phyloP scores from a whole-genome alignment of 2,113 vertebrate species.

The Urocynchramus pylzowi region DNA sequence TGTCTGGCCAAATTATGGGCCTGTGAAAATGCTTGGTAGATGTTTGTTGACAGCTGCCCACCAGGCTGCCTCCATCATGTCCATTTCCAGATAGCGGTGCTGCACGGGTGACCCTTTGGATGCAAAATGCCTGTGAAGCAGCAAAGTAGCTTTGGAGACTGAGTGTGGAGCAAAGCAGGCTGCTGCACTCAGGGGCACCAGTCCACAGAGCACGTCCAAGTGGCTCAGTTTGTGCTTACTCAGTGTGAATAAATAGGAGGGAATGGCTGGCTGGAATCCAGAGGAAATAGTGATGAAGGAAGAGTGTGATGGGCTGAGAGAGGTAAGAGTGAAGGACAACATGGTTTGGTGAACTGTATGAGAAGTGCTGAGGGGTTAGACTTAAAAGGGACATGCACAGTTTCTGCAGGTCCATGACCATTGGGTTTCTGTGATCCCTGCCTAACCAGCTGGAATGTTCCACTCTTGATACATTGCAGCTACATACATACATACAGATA shows the following conservation, averaged over 20 bases:
- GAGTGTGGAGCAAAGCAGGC: background rate
- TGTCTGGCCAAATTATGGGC: background rate
- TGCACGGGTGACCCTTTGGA: background rate
- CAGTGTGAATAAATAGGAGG: background rate
- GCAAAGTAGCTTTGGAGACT: background rate
- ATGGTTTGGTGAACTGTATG: background rate
- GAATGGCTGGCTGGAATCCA: background rate
- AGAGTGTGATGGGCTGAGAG: background rate
- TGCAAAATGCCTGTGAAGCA: background rate
- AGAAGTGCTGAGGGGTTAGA: background rate
- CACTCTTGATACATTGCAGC: background rate
- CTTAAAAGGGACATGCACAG: background rate
- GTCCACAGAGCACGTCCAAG: background rate
- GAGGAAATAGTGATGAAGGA: background rate
- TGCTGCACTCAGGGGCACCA: background rate
- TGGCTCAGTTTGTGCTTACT: background rate
- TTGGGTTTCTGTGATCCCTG: background rate
- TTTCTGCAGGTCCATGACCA: accelerated
- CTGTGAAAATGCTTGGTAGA: background rate
- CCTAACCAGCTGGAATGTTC: background rate
- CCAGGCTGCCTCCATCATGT: background rate
- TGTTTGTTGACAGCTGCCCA: background rate
- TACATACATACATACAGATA: background rate
- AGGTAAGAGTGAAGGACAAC: background rate
- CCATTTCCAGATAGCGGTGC: background rate